phyloP scores from a whole-genome alignment of 2,113 vertebrate species.

The Tragelaphus scriptus region DNA sequence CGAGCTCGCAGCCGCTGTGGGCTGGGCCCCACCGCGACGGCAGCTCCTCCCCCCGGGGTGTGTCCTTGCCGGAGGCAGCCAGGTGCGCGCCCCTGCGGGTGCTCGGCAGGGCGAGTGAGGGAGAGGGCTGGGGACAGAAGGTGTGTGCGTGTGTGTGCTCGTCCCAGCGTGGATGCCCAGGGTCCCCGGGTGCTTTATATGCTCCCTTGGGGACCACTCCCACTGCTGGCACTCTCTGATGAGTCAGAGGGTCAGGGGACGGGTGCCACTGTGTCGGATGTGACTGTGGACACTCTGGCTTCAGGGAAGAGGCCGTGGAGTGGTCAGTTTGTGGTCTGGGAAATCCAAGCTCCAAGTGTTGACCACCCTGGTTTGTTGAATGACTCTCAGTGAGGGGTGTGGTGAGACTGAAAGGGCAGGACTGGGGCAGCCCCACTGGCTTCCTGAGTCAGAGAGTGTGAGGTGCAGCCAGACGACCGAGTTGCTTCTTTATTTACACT shows the following conservation, averaged over 20 bases:
- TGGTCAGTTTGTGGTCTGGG: not conserved
- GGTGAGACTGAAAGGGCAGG: not conserved
- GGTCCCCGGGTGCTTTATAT: not conserved
- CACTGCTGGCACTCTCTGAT: not conserved
- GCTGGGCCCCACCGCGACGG: not conserved
- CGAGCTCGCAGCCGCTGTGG: fast-evolving
- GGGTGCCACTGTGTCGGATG: not conserved
- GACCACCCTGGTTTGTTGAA: not conserved
- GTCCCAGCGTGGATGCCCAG: not conserved
- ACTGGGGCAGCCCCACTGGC: not conserved
- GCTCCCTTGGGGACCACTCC: not conserved
- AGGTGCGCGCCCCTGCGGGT: fast-evolving
- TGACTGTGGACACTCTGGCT: not conserved
- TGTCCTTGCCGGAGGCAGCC: not conserved
- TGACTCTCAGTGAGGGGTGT: not conserved
- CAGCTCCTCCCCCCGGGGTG: constrained; percentile 62
- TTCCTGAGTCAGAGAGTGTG: not conserved
- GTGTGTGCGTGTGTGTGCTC: not conserved
- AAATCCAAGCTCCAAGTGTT: not conserved
- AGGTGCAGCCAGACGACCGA: not conserved
- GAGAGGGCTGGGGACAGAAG: not conserved
- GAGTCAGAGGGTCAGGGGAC: not conserved
- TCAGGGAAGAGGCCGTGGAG: not conserved
- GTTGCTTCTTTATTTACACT: not conserved
- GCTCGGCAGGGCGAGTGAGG: not conserved